Base-by-base conservation (phyloP, 1,140 invertebrate species). In the Sycophila sp. region DNA sequence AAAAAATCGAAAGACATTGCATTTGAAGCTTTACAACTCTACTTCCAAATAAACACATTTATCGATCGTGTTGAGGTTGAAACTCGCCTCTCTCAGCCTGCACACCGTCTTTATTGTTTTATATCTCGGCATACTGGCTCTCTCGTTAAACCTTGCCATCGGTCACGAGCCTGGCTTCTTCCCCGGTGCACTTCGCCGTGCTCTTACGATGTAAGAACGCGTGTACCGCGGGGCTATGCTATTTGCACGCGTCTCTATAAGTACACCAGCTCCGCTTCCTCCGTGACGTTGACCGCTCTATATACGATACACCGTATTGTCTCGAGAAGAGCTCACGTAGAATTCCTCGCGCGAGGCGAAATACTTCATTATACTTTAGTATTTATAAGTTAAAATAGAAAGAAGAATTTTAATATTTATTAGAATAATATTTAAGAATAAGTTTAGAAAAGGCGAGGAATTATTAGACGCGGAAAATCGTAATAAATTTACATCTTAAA, bases 141-240 rank as follows among this genome's bases (percentile, higher is more conserved):
- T 45, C 59, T 70, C 51, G 69, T 58, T 70, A 63, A 56, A 70
- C 47, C 60, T 70, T 30, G 30, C 36, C 51, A 64, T 64, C 59
- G 69, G 59, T 70, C 69, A 70, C 69, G 22, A 22, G 17, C 34
- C 24, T 67, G 1, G 11, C 30, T 22, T 40, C 6, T 40, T 36
- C 38, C 7, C 26, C 30, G n/a, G 3, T 10, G 4, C 30, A 17
- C 30, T 2, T 2, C 51, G 32, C 4, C 3, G 7, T 58, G 32
- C n/a, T 2, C 28, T 36, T 30, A 62, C 28, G 30, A 49, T 51
- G 45, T 47, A 49, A 22, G 26, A 10, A 28, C 47, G 47, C 60
- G 19, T 11, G 47, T 53, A 26, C 8, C 47, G 55, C 55, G 42
- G 22, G 30, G 66, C 34, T 11, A 49, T 19, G 26, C 38, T 59